phyloP scores from a whole-genome alignment of 2,797 vertebrate species.

The Chelmon rostratus region DNA sequence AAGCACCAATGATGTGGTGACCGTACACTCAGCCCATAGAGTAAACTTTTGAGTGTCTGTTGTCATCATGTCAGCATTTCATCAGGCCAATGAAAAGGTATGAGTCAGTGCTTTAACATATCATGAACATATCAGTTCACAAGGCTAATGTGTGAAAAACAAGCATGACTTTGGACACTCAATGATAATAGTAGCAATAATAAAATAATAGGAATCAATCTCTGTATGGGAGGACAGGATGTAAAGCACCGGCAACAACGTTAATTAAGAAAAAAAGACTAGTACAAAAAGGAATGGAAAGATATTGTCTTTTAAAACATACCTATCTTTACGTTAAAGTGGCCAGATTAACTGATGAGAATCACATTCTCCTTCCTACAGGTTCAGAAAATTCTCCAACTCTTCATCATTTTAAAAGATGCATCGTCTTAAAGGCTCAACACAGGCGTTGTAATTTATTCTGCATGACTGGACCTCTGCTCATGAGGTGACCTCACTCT shows the following conservation, averaged over 20 bases:
- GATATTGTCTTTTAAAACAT: background rate
- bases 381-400: no score
- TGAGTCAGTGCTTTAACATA: background rate
- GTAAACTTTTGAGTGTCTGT: background rate
- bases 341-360: no score
- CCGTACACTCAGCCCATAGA: no score
- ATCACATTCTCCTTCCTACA: background rate
- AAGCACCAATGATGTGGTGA: background rate
- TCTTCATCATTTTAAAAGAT: background rate
- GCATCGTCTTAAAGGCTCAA: background rate
- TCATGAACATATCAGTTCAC: background rate
- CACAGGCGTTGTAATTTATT: background rate
- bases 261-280: background rate
- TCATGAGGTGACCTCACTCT: background rate
- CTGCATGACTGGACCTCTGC: background rate
- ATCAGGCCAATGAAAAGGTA: background rate
- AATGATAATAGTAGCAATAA: background rate
- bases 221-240: background rate
- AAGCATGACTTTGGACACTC: background rate
- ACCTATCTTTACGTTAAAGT: background rate
- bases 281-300: background rate
- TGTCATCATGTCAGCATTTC: background rate
- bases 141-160: background rate
- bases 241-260: background rate
- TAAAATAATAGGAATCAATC: no score